Evolutionary conservation across 2,888 invertebrate genomes (phyloP).

Genomic region (Micropterix aruncella): DNA sequence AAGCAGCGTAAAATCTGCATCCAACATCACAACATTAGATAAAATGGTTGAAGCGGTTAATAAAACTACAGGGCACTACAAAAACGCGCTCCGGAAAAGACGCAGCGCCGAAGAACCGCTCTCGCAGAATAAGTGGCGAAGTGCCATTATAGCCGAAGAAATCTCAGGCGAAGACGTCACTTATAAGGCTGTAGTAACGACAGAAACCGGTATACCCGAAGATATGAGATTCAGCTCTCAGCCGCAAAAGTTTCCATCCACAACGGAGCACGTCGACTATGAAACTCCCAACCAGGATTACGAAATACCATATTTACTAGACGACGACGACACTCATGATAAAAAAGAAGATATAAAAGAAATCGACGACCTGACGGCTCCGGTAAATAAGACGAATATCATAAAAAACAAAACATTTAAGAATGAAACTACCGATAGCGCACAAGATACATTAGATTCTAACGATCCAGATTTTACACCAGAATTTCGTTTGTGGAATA

Average conservation of each 20-base stretch:
- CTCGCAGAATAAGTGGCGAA: too few relatives aligned
- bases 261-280: constrained; percentile 1
- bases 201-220: constrained; percentile 6
- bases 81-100: constrained; percentile 9
- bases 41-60: constrained; percentile 3
- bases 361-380: too few relatives aligned
- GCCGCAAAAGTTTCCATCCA: constrained; percentile 8
- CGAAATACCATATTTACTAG: not conserved
- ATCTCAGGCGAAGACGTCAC: too few relatives aligned
- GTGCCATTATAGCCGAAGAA: too few relatives aligned
- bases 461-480: constrained; percentile 1
- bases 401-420: not conserved
- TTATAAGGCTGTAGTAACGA: constrained; percentile 4
- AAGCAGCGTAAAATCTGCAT: too few relatives aligned
- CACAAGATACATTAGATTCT: not conserved
- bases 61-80: constrained; percentile 9
- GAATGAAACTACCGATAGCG: constrained; percentile 13
- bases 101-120: too few relatives aligned
- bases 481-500: not conserved
- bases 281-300: constrained; percentile 1
- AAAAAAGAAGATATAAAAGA: constrained; percentile 5
- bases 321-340: constrained; percentile 8
- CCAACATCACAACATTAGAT: too few relatives aligned
- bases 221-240: constrained; percentile 9
- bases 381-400: not conserved